Conservation (phyloP, 2,888 invertebrate species). For the Drosophila paramelanica region DNA sequence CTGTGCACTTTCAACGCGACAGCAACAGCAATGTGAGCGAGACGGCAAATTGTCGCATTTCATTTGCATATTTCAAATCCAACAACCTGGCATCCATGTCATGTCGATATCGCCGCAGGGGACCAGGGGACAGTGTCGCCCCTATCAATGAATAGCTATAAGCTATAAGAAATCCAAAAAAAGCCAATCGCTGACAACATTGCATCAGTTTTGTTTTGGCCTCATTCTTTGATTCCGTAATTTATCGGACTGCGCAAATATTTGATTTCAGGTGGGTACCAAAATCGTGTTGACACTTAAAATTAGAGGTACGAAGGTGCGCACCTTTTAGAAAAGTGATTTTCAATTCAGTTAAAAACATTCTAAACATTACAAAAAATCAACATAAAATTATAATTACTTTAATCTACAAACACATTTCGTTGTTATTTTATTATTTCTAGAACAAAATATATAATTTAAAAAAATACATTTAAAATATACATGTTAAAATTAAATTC, state of each 20-base stretch:
- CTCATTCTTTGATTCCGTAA: conserved; percentile 17
- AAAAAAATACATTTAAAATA: neutral
- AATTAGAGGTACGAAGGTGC: conserved; percentile 4
- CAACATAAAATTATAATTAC: neutral
- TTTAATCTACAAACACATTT: too few species aligned
- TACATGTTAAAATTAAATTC: too few species aligned
- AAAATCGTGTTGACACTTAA: conserved; percentile 34
- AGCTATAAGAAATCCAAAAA: neutral
- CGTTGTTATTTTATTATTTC: too few species aligned
- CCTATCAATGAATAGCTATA: conserved; percentile 12
- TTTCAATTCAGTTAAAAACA: neutral
- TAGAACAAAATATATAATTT: too few species aligned
- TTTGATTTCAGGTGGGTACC: conserved; percentile 24
- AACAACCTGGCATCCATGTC: conserved; percentile 32
- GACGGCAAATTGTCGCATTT: conserved; percentile 34
- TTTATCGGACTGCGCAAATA: conserved; percentile 42
- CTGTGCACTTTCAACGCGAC: conserved; percentile 4
- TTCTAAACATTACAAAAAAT: neutral
- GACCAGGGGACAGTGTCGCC: neutral
- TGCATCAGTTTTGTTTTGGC: neutral
- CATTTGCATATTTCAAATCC: conserved; percentile 59
- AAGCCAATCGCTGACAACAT: conserved; percentile 2
- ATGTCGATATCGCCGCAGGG: conserved; percentile 44
- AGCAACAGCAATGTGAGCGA: neutral
- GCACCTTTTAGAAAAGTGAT: neutral